Base-by-base conservation (phyloP, 2,113 vertebrate species). In the Platichthys stellatus region DNA sequence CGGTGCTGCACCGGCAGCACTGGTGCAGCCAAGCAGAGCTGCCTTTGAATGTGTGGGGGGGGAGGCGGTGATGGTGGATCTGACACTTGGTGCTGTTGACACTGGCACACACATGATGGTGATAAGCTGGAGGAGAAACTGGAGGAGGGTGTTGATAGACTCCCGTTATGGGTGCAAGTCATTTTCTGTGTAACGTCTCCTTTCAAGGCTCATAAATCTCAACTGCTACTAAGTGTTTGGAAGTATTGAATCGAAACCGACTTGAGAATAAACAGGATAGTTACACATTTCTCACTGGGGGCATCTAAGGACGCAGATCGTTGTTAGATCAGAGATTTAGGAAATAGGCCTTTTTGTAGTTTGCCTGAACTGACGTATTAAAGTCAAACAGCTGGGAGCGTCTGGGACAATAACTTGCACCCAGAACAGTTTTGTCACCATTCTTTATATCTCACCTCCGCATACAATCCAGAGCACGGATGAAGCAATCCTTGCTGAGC, bases 381-480 rank as follows among this genome's bases (percentile, higher is more conserved):
- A 45, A 45, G 11, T 15, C 14, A 15, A 45, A 45, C 43, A 45
- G 14, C 43, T 43, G 23, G 3, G 31, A 45, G 10, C 69, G 15
- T 51, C 8, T 67, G 10, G 28, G 78, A 63, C 23, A 82, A 84
- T 72, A 89, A 85, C 86, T 56, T 90, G 76, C 85, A 90, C 78
- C 84, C 69, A 18, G 10, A 14, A 26, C 5, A 20, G 17, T 35
- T 35, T 45, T 24, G 9, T 26, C 7, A 15, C 3, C 11, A 0
- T 24, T 10, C 5, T 3, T 3, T 13, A 7, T 5, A n/a, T 38
- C 86, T 69, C 95, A 99, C 98, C 98, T 99, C 67, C 98, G 94
- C 98, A 99, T 99, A 72, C 97, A 99, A 84, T 99, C 97, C 92
- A 99, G 93, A 0, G 98, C 98, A 0, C 96, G 94, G 54, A 96